Conservation (phyloP, 2,888 invertebrate genomes). For the Osmoderma eremita region DNA sequence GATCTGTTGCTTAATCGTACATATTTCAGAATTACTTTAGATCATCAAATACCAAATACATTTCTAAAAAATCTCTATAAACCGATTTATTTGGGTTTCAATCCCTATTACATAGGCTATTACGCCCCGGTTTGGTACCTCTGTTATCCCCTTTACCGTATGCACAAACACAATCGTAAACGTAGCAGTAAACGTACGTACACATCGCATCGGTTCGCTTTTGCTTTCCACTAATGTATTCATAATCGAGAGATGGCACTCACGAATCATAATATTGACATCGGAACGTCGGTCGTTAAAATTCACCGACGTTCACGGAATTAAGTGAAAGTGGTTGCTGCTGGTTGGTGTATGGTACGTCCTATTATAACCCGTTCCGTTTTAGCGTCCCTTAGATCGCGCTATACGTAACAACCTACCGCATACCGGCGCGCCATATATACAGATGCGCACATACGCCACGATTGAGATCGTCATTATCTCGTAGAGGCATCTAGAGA, state of each 20-base stretch:
- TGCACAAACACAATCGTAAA: constrained; percentile 52
- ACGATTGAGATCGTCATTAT: constrained; percentile 29
- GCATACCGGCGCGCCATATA: not conserved
- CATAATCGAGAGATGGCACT: constrained; percentile 59
- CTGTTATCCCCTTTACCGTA: constrained; percentile 25
- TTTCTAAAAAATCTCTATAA: too few relatives aligned
- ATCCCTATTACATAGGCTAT: too few relatives aligned
- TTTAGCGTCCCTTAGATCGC: not conserved
- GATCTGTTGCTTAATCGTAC: too few relatives aligned
- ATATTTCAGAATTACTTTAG: too few relatives aligned
- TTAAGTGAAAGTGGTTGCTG: constrained; percentile 61
- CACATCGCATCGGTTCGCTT: constrained; percentile 6
- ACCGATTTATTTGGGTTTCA: too few relatives aligned
- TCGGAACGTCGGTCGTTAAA: constrained; percentile 61
- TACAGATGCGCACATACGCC: not conserved
- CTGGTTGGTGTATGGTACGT: constrained; percentile 1
- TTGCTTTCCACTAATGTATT: constrained; percentile 58
- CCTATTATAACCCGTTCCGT: constrained; percentile 8
- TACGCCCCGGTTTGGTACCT: constrained; percentile 12
- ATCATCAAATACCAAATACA: too few relatives aligned
- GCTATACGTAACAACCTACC: not conserved
- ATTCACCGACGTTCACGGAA: constrained; percentile 60
- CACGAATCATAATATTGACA: constrained; percentile 64
- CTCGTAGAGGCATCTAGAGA: too few relatives aligned
- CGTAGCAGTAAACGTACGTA: not conserved